Evolutionary conservation across 2,797 vertebrate species (phyloP).

Genomic region (Syndactyla subalaris): DNA sequence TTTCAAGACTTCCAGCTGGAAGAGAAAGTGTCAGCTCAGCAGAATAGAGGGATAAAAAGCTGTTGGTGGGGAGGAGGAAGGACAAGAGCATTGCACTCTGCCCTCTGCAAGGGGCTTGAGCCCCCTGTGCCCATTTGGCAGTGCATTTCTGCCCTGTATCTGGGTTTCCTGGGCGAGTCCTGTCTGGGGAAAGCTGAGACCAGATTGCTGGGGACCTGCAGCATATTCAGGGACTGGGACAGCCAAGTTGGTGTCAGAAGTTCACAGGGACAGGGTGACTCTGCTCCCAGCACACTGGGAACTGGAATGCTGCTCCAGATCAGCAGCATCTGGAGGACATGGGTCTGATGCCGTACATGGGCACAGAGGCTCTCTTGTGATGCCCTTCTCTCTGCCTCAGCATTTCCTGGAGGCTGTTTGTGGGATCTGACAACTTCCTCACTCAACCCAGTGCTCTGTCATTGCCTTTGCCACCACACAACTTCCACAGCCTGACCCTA

Average conservation of each 20-base stretch:
- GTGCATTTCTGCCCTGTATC: rapidly evolving
- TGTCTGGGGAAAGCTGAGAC: background rate
- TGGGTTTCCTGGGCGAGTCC: background rate
- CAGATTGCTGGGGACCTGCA: background rate
- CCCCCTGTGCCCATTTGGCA: background rate
- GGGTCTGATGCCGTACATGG: rapidly evolving
- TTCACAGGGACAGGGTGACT: background rate
- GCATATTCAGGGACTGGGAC: background rate
- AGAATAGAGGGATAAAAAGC: background rate
- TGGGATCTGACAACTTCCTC: background rate
- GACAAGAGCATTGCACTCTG: rapidly evolving
- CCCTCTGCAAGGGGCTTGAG: background rate
- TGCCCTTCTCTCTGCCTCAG: background rate
- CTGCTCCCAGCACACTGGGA: rapidly evolving
- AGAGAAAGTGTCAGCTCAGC: background rate
- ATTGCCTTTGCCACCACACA: background rate
- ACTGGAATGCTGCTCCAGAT: rapidly evolving
- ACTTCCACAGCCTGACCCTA: background rate
- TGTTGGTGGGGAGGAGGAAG: background rate
- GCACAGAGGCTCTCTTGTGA: background rate
- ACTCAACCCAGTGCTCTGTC: background rate
- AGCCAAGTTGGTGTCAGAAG: background rate
- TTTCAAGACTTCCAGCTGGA: background rate
- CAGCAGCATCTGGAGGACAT: no score
- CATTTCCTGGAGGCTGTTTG: rapidly evolving